phyloP scores from a whole-genome alignment of 2,888 invertebrate genomes.

The Brachylomia viminalis region DNA sequence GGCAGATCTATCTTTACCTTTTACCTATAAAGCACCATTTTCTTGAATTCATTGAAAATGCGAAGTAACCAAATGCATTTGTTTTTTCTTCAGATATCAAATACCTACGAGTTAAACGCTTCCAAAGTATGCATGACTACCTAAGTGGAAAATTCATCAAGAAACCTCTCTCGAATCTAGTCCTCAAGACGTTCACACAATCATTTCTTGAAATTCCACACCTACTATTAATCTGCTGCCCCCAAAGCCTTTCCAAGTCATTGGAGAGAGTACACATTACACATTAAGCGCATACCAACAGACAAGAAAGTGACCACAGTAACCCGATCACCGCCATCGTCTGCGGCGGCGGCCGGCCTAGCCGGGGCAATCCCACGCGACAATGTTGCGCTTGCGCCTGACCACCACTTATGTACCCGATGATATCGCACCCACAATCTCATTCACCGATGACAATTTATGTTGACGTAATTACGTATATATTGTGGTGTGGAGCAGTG shows the following conservation, averaged over 20 bases:
- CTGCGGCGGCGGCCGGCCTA: constrained; percentile 59
- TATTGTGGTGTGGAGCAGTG: constrained; percentile 51
- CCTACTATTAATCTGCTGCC: constrained; percentile 7
- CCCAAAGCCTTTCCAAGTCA: constrained; percentile 53
- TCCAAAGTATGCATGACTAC: background rate
- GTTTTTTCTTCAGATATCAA: background rate
- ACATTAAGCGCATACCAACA: constrained; percentile 48
- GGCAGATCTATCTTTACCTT: background rate
- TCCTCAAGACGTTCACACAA: constrained; percentile 6
- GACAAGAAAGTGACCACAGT: constrained; percentile 68
- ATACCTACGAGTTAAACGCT: background rate
- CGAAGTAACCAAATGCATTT: background rate
- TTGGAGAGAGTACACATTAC: constrained; percentile 57
- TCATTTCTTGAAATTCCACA: constrained; percentile 23
- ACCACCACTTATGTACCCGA: constrained; percentile 45
- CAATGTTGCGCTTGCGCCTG: constrained; percentile 66
- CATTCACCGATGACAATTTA: constrained; percentile 59
- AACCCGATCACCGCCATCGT: constrained; percentile 61
- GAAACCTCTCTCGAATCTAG: background rate
- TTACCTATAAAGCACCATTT: background rate
- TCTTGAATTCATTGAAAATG: background rate
- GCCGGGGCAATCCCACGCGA: constrained; percentile 63
- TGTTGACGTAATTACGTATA: constrained; percentile 53
- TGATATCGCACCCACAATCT: constrained; percentile 59
- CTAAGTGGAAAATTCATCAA: background rate